These are phyloP conservation scores for Artibeus lituratus DNA, from an alignment of 2,797 vertebrate species.

Conservation along the genomic window DNA sequence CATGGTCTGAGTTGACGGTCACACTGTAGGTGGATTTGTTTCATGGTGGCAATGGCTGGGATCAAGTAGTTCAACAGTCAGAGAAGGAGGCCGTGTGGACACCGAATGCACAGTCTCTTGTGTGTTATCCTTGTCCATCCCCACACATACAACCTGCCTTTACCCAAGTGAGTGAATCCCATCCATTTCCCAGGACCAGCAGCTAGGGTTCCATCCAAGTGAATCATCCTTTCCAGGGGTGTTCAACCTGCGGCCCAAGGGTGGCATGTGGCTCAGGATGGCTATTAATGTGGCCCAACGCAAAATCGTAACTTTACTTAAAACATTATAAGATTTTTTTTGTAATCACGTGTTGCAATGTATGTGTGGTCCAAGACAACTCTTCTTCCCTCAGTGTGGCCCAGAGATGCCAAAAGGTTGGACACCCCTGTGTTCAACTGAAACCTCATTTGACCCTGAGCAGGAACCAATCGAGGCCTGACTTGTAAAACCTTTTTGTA, in stretches of 20 bases:
- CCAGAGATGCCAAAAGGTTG: too few species aligned
- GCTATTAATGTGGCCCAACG: too few species aligned
- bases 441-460: neutral
- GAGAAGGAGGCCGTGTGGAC: neutral
- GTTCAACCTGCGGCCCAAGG: too few species aligned
- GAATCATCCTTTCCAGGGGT: neutral
- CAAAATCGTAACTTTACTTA: too few species aligned
- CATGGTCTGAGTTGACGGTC: neutral
- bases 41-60: neutral
- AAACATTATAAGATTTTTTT: too few species aligned
- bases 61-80: neutral
- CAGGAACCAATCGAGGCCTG: neutral
- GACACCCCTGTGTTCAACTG: neutral
- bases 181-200: neutral
- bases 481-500: neutral
- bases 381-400: too few species aligned
- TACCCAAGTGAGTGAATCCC: neutral
- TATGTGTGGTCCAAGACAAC: too few species aligned
- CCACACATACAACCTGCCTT: neutral
- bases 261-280: too few species aligned
- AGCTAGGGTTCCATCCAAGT: neutral
- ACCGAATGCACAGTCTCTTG: too few species aligned
- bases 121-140: neutral
- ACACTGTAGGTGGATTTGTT: neutral
- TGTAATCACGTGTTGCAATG: too few species aligned